phyloP scores from a whole-genome alignment of 2,888 invertebrate genomes.

The Drosophila kuntzei region DNA sequence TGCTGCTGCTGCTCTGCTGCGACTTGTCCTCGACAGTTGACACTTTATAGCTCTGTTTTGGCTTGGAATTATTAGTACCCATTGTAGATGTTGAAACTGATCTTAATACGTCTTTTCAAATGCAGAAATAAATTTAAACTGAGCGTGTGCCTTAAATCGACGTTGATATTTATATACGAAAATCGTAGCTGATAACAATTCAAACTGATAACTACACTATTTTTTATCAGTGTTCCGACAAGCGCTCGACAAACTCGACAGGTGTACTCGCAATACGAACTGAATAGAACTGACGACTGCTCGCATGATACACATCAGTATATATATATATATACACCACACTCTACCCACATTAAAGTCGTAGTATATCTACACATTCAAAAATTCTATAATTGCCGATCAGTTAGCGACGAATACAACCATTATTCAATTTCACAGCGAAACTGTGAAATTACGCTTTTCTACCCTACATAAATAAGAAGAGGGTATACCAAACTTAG shows the following conservation, averaged over 20 bases:
- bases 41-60: constrained; percentile 55
- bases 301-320: not conserved
- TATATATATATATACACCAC: not conserved
- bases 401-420: not conserved
- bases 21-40: constrained; percentile 9
- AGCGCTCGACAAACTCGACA: constrained; percentile 2
- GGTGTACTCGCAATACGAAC: constrained; percentile 7
- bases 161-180: constrained; percentile 45
- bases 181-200: constrained; percentile 15
- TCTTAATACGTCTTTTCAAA: constrained; percentile 14
- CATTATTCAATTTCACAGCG: constrained; percentile 28
- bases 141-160: constrained; percentile 13
- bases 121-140: constrained; percentile 31
- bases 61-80: constrained; percentile 34
- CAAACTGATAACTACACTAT: constrained; percentile 33
- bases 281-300: not conserved
- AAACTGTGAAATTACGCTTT: constrained; percentile 28
- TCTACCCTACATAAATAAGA: not conserved
- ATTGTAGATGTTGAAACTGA: constrained; percentile 15
- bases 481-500: too few species aligned
- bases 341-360: not conserved
- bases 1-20: not conserved
- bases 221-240: constrained; percentile 35
- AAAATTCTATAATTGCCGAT: constrained; percentile 7
- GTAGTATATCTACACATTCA: constrained; percentile 1